A percentile compares a stretch with the other conserved stretches of the same genome.
Evolutionary conservation across 2,888 invertebrate species (phyloP).

Genomic region (Himalopsyche tibetana): DNA sequence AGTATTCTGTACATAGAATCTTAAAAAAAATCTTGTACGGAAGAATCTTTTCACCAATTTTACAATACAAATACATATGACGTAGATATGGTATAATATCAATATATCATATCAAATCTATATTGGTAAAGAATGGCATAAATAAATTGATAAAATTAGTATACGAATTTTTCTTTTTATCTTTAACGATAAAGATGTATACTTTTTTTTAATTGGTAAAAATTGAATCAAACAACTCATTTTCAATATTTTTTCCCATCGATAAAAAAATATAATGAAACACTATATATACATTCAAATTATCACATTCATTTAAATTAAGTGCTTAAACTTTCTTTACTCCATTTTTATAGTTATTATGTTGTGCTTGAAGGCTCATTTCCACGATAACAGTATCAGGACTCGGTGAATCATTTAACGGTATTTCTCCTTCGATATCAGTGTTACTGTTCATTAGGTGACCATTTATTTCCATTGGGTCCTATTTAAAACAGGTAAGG

Average conservation of each 20-base stretch:
- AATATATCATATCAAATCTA: too few relatives aligned
- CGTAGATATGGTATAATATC: too few relatives aligned
- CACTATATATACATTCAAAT: neutral
- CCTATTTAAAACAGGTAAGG: constrained; percentile 66
- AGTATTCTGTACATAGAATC: too few relatives aligned
- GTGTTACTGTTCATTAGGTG: constrained; percentile 75
- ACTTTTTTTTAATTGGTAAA: too few relatives aligned
- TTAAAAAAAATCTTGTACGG: too few relatives aligned
- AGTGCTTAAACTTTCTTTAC: constrained; percentile 49
- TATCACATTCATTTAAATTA: constrained; percentile 36
- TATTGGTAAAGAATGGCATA: too few relatives aligned
- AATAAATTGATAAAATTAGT: too few relatives aligned
- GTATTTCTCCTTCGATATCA: constrained; percentile 72
- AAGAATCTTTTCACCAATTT: too few relatives aligned
- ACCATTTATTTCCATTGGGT: constrained; percentile 74
- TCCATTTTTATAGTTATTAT: constrained; percentile 50
- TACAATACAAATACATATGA: too few relatives aligned
- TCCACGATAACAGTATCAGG: constrained; percentile 79
- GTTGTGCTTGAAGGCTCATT: constrained; percentile 74
- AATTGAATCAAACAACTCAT: too few relatives aligned
- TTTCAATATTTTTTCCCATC: neutral
- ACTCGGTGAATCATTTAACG: constrained; percentile 73
- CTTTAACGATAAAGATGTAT: too few relatives aligned
- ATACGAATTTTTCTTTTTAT: too few relatives aligned
- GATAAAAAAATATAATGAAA: neutral